Base-by-base conservation (phyloP, 2,888 invertebrate genomes). In the Noctua comes region DNA sequence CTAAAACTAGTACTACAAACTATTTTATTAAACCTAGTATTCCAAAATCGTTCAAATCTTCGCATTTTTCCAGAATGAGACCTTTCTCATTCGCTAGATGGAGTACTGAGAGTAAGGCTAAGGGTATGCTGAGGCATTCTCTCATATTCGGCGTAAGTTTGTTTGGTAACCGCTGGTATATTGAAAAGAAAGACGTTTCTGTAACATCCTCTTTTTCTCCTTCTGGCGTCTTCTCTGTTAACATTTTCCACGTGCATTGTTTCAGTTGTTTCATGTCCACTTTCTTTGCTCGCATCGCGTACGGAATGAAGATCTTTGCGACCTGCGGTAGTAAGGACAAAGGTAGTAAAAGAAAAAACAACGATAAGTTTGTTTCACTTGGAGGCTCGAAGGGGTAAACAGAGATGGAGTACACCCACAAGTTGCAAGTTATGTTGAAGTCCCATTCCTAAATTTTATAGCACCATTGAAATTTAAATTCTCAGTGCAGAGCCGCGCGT, bases 211-310 rank as follows among this genome's bases (percentile, higher is more conserved):
- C 94, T n/a, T 92, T 92, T 10, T 93, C 93, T 5, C 93, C 94
- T 48, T 92, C 91, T 0, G 92, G 88, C 8, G 94, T 92, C 68
- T 92, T 90, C 36, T 94, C 94, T 0, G 96, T 97, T 16, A 98
- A 94, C 84, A 98, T 93, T 64, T 97, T 97, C 98, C 98, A 98
- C 83, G 98, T 98, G 74, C 97, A 97, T n/a, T 97, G 95, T 92
- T 99, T 99, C 68, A 99, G 94, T 91, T 97, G 98, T 90, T 98
- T 98, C 97, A 99, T 99, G 91, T 99, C 98, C 65, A 99, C 97
- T 79, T 98, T 98, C 92, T 99, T 99, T 10, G 99, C 98, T 76
- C 98, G 97, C 94, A 98, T 97, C 10, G 99, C 98, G 93, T 98
- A 99, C 0, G 98, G 97, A 82, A 99, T 98, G 90, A 98, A 97